Base-by-base conservation (phyloP, 2,888 invertebrate species). In the Apantesis nais region DNA sequence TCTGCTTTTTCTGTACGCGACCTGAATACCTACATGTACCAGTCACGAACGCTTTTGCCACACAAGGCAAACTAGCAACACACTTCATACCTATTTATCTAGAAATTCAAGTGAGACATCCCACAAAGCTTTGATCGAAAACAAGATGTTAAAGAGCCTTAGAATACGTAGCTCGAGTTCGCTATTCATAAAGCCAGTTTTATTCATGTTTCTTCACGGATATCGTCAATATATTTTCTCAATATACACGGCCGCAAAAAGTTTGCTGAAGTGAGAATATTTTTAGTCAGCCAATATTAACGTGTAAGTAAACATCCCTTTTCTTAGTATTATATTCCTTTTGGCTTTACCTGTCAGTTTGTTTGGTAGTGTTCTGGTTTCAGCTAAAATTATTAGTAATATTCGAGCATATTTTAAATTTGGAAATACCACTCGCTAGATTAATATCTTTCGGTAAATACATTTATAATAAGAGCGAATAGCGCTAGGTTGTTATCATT, bases 21-120 rank as follows among this genome's bases (percentile, higher is more conserved):
- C 74, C 76, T 69, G 68, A 76, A 78, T 82, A 81, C 75, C 78
- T 64, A 25, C 66, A 58, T 62, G 82, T 75, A 64, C 76, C 75
- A 76, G 80, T 64, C 73, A 75, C 80, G 70, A 63, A 70, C 44
- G 67, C 52, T 74, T 64, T 58, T 67, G 19, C 48, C 31, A 52
- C 65, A 62, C 65, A 52, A 34, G 25, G 58, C 25, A 48, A 34
- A 55, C 48, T 60, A 48, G 31, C 25, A 70, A n/a, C 19, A 52
- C 41, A 72, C 62, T 74, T 70, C 61, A 63, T 31, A 48, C 31
- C 48, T 44, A 44, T 64, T 60, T 48, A 39, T 39, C 34, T 44
- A 39, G 25, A 66, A 39, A 66, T 66, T 55, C 41, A 22, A 65
- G 34, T n/a, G 8, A 16, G 31, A 44, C 31, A 29, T 58, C 58